A percentile compares a stretch with the other conserved stretches of the same genome.
These are phyloP conservation scores for Callosobruchus maculatus DNA, from an alignment of 2,888 invertebrate genomes.

Conservation along the genomic window DNA sequence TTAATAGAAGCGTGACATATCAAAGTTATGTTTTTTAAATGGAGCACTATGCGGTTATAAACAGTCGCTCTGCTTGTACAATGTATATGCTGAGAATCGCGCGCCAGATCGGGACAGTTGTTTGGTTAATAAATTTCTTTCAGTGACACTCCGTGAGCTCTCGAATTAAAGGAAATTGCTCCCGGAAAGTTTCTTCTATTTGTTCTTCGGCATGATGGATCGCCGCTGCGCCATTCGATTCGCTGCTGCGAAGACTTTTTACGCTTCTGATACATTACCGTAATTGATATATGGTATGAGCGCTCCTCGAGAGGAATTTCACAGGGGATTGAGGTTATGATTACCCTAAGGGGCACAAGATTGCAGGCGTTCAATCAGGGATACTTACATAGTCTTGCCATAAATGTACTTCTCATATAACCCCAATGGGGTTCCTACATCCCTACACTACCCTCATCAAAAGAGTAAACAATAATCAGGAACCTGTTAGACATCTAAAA, in stretches of 20 bases:
- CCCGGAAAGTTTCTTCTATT: background rate
- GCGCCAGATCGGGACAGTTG: slow-evolving; percentile 6
- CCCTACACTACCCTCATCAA: too few relatives aligned
- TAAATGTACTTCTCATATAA: too few relatives aligned
- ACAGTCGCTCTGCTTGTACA: too few relatives aligned
- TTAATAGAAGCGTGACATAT: too few relatives aligned
- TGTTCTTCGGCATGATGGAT: background rate
- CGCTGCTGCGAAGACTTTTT: background rate
- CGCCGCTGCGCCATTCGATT: background rate
- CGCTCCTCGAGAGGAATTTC: background rate
- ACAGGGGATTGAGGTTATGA: background rate
- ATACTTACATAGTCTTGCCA: too few relatives aligned
- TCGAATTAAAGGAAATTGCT: slow-evolving; percentile 18
- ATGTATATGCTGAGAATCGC: too few relatives aligned
- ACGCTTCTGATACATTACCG: background rate
- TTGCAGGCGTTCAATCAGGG: background rate
- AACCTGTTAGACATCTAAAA: too few relatives aligned
- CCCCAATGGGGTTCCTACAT: too few relatives aligned
- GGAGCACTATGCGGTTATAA: too few relatives aligned
- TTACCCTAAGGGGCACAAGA: background rate
- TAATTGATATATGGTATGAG: background rate
- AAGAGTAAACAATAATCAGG: too few relatives aligned
- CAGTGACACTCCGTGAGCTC: slow-evolving; percentile 17
- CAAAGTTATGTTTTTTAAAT: too few relatives aligned
- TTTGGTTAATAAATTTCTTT: slow-evolving; percentile 19